These are phyloP conservation scores for Chrysotoxum bicinctum DNA, from an alignment of 2,888 invertebrate species.

Conservation along the genomic window DNA sequence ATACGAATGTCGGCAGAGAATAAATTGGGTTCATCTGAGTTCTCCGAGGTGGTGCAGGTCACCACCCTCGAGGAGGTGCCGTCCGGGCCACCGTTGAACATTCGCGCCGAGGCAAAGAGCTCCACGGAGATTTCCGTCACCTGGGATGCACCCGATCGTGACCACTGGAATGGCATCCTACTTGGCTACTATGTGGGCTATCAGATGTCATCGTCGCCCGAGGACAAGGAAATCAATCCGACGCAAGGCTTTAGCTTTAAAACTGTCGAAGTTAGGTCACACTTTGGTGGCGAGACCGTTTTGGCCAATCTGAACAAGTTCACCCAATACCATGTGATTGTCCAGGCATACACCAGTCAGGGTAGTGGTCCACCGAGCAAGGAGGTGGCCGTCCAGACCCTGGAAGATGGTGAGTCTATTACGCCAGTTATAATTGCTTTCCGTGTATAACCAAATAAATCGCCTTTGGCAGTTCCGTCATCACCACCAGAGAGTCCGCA, in stretches of 20 bases:
- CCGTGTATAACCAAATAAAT: constrained; percentile 62
- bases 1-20: constrained; percentile 94
- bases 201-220: constrained; percentile 83
- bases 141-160: constrained; percentile 93
- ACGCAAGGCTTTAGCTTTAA: constrained; percentile 87
- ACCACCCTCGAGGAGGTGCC: constrained; percentile 93
- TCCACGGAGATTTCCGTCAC: constrained; percentile 92
- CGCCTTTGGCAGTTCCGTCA: constrained; percentile 87
- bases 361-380: constrained; percentile 93
- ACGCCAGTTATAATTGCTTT: constrained; percentile 67
- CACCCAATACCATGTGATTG: constrained; percentile 90
- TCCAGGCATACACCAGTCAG: constrained; percentile 93
- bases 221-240: constrained; percentile 81
- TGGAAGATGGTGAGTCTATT: constrained; percentile 88
- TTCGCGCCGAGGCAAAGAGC: constrained; percentile 91
- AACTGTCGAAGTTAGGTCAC: constrained; percentile 89
- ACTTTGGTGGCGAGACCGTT: constrained; percentile 87
- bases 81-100: constrained; percentile 90
- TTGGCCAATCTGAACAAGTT: constrained; percentile 89
- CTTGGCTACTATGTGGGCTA: constrained; percentile 94
- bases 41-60: constrained; percentile 92
- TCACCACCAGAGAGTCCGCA: constrained; percentile 91
- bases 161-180: constrained; percentile 93
- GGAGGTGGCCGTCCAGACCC: constrained; percentile 89
- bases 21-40: constrained; percentile 92